Evolutionary conservation across 2,888 invertebrate genomes (phyloP), one percentile per base, ranked within the genome.

Genomic region (Sipha maydis): DNA sequence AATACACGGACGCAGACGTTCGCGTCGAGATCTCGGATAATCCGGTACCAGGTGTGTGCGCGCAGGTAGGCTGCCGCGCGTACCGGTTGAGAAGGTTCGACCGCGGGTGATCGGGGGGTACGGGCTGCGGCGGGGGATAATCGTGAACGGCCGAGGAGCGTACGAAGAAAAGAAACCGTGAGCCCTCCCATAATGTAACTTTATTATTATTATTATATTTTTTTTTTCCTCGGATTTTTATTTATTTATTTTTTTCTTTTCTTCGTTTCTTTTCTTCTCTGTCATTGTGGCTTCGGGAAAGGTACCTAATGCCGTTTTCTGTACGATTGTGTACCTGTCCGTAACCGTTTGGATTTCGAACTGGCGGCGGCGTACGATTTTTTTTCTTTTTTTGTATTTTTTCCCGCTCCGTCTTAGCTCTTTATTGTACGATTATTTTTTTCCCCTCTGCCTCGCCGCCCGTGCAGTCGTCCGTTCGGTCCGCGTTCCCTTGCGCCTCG

Each of bases 71-170:
- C 25, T 17, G 41, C 34, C 3, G 34, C 34, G 34, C 17, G 41
- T 48, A 48, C 48, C 2, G 54, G 28, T 28, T 31, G 31, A 8
- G 38, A 38, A 7, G 73, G 41, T 38, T 54, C 34, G 34, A 34
- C 34, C 34, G 34, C 34, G 69, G 34, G 21, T 41, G 38, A 67
- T n/a, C n/a, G n/a, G n/a, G n/a, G n/a, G n/a, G n/a, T n/a, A n/a
- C 0, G n/a, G 78, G 34, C 31, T 77, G 56, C 56, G 76, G 21
- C 21, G 73, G 34, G 78, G 71, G 71, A 25, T 54, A 86, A 79
- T 86, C 73, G 86, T 86, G 86, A 86, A 86, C 86, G 86, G 78
- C 38, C 54, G 86, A 71, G 71, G 85, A 86, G 79, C 75, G 61
- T 31, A 41, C 41, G 41, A 56, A 34, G 34, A 28, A 82, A 82